Percentiles rank a stretch among this genome's conserved stretches.
Conservation (phyloP, 2,113 vertebrate species). For the Stomatorhinus ivindoensis region DNA sequence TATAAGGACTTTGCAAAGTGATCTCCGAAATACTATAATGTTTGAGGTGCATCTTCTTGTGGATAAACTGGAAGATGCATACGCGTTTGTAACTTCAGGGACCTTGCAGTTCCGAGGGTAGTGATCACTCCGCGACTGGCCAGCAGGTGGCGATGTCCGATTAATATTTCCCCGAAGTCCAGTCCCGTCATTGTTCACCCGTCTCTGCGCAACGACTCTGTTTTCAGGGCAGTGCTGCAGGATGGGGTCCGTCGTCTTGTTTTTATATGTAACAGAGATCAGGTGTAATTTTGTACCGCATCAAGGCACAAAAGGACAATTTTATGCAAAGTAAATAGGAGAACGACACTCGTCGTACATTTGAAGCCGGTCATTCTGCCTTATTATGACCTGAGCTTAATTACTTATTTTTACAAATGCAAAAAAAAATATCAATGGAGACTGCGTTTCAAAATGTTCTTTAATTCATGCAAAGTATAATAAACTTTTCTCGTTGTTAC, state of each 20-base stretch:
- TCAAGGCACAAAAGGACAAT: not conserved
- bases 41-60: not conserved
- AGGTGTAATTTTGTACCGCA: not conserved
- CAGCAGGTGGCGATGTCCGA: constrained; percentile 42
- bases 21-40: not conserved
- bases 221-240: not conserved
- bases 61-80: not conserved
- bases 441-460: not conserved
- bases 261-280: not conserved
- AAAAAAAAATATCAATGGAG: not conserved
- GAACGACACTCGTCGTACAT: not conserved
- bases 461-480: not conserved
- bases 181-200: not conserved
- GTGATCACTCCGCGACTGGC: constrained; percentile 44
- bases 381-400: not conserved
- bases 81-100: not conserved
- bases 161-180: constrained; percentile 26
- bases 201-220: constrained; percentile 1
- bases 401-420: not conserved
- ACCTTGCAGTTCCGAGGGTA: constrained; percentile 67
- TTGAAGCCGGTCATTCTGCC: not conserved
- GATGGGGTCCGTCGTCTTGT: not conserved
- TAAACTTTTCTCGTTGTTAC: not conserved
- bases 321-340: not conserved
- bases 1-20: not conserved